These are phyloP conservation scores for human DNA, from an alignment of 2,113 vertebrate genomes.

Conservation along the genomic window GRCh38 chr11:134575501-134576000, in stretches of 20 bases:
- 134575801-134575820: constrained; percentile 78
- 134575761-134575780: constrained; percentile 68
- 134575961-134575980: not conserved
- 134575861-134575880: constrained; percentile 29
- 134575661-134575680: not conserved
- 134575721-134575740: not conserved
- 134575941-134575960: not conserved
- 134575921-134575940: not conserved
- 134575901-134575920: constrained; percentile 52
- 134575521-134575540: accelerated
- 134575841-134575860: constrained; percentile 70
- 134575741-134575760: constrained; percentile 16
- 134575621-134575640: too few species aligned
- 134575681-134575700: not conserved
- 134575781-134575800: constrained; percentile 73
- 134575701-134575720: not conserved
- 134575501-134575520: not conserved
- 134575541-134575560: accelerated
- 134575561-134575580: too few species aligned
- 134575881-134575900: constrained; percentile 41
- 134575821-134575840: constrained; percentile 77
- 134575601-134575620: accelerated
- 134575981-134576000: not conserved
- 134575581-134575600: accelerated
- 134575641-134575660: not conserved